Evolutionary conservation across 2,888 invertebrate species (phyloP), one percentile per base, ranked within the genome.

Genomic region (Mesorhabditis spiculigera): DNA sequence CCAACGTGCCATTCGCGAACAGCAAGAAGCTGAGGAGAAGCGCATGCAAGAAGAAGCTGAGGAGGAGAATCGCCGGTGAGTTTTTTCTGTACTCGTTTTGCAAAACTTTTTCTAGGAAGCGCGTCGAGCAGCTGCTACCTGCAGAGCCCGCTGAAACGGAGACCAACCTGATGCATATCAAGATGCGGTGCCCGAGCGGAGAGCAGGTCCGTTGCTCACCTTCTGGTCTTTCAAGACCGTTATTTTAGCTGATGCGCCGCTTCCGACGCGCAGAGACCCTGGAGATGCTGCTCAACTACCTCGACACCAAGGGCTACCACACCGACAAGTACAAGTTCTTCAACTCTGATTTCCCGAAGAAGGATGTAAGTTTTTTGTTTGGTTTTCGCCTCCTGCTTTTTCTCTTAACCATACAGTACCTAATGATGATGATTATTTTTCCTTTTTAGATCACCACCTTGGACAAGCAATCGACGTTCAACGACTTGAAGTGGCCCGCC

Each of bases 401-500:
- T 28, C 28, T 28, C 28, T 28, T 28, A 28, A 28, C 28, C 28
- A 28, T 28, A 28, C 28, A 28, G 28, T 28, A 28, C 28, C 28
- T 28, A 28, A 50, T 50, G 43, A 68, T 10, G 13, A 41, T n/a
- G n/a, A 41, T 63, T 50, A 50, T 13, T 13, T 50, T 50, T 50
- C 8, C 58, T 13, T 88, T 88, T 5, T 89, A 93, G 93, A 89
- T 93, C 77, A 93, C 94, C 75, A 89, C 90, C 76, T 89, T 93
- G 87, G 91, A 93, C 87, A 89, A 89, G 65, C 90, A 89, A 84
- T 90, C 91, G 87, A 92, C 93, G 74, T 88, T 96, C 81, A 90
- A 91, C 86, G 91, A 92, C 80, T 89, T 94, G 80, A 93, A 93
- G 87, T 90, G 95, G 83, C 93, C 90, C 88, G 92, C 93, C 68